Evolutionary conservation across 2,888 invertebrate genomes (phyloP).

Genomic region (Drosophila paracracens): DNA sequence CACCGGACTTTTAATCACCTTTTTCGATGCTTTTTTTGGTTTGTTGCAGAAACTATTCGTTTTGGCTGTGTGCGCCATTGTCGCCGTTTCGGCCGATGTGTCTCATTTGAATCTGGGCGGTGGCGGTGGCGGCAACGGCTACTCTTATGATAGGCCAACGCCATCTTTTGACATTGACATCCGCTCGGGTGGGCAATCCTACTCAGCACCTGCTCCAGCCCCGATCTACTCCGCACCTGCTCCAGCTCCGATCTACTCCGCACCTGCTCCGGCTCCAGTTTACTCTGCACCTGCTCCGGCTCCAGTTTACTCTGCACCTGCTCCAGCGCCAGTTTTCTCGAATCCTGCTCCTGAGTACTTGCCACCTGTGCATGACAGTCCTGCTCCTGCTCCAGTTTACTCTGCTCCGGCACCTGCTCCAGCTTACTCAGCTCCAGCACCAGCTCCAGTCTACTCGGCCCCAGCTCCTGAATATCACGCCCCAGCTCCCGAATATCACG

Average conservation of each 20-base stretch:
- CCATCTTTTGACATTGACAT: constrained; percentile 64
- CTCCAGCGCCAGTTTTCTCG: constrained; percentile 29
- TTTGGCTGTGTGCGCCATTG: constrained; percentile 70
- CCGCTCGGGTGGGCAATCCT: constrained; percentile 38
- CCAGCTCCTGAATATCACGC: constrained; percentile 42
- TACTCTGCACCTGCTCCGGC: constrained; percentile 41
- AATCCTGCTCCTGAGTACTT: constrained; percentile 48
- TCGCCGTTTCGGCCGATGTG: constrained; percentile 70
- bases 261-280: constrained; percentile 14
- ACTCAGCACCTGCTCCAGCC: constrained; percentile 10
- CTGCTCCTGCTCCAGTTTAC: constrained; percentile 44
- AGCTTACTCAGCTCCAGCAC: constrained; percentile 43
- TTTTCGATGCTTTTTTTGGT: background rate
- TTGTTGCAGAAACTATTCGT: constrained; percentile 70
- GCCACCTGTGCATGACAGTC: constrained; percentile 21
- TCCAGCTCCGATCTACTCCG: constrained; percentile 20
- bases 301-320: constrained; percentile 36
- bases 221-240: constrained; percentile 26
- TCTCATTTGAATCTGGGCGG: constrained; percentile 71
- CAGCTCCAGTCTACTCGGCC: constrained; percentile 49
- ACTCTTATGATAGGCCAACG: constrained; percentile 65
- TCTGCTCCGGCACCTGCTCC: constrained; percentile 54
- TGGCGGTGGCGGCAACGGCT: constrained; percentile 65
- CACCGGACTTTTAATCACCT: constrained; percentile 31
- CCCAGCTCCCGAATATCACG: constrained; percentile 40